Percentiles rank a stretch among this genome's conserved stretches.
Evolutionary conservation across 2,113 vertebrate genomes (phyloP).

Genomic region (Dasyprocta punctata): DNA sequence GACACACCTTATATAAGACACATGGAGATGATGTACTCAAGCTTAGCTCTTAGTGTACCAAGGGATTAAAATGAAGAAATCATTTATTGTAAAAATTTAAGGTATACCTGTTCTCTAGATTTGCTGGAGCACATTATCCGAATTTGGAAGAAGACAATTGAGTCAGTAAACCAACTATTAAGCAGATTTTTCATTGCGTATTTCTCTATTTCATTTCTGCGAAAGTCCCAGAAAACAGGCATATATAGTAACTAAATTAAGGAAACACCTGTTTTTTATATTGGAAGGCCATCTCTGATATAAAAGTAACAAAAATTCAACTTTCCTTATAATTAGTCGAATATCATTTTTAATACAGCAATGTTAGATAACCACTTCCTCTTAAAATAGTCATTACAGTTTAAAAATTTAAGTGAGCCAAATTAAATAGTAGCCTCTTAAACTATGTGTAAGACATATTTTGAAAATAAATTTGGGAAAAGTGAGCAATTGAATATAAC

Average conservation of each 20-base stretch:
- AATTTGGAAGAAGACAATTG: background rate
- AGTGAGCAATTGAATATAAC: constrained; percentile 41
- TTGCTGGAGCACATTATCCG: background rate
- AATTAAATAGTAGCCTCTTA: background rate
- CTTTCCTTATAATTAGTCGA: background rate
- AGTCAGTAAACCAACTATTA: background rate
- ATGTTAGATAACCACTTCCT: background rate
- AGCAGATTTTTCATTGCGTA: background rate
- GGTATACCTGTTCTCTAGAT: background rate
- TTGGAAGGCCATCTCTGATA: background rate
- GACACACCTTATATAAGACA: background rate
- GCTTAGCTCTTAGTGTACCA: background rate
- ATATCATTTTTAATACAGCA: background rate
- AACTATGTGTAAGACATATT: background rate
- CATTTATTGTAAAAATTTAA: background rate
- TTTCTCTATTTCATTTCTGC: constrained; percentile 40
- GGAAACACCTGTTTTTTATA: background rate
- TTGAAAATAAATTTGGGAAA: constrained; percentile 9
- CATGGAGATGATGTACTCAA: background rate
- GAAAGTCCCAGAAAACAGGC: background rate
- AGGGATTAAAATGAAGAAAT: background rate
- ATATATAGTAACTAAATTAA: background rate
- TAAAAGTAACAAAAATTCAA: background rate
- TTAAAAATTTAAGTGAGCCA: constrained; percentile 61
- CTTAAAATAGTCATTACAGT: background rate